Base-by-base conservation (phyloP, 1,140 invertebrate species). In the Drosophila pallidifrons region DNA sequence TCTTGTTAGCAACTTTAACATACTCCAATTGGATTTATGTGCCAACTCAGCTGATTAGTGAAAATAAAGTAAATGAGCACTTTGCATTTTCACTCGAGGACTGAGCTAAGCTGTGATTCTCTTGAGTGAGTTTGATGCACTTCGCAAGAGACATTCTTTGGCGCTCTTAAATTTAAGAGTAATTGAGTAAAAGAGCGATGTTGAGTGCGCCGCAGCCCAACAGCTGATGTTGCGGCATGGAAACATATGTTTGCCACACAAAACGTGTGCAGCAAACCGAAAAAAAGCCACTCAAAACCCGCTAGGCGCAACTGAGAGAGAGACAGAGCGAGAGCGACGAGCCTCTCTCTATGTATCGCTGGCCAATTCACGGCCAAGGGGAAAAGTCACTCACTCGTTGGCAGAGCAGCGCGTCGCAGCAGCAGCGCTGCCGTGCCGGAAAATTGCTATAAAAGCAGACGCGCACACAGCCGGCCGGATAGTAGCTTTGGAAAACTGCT, bases 401-500 rank as follows among this genome's bases (percentile, higher is more conserved):
- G 47, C 73, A 20, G 35, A 7, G 35, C 72, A 52, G 74, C 76
- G 74, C 79, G 66, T 72, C 72, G 71, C 57, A n/a, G 52, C 59
- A n/a, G 65, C 72, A 60, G 82, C 82, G 75, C 78, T 59, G 82
- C 78, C 66, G 20, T 25, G 6, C 20, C 61, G 81, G 81, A 85
- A 88, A 88, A 88, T 88, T 65, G 51, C 74, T 88, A 88, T 88
- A 88, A 89, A 88, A 88, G 85, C 63, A 13, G 85, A 32, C 3
- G 74, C 75, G 52, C 75, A 81, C 58, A 72, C 49, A 54, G 85
- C 85, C 85, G 83, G 85, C 81, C 77, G 83, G 77, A 88, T 82
- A 87, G 83, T 88, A 89, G 85, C 85, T 88, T 89, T 88, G 83
- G 77, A 88, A 89, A 85, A 87, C 80, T 87, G 82, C 82, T 87